Percentiles rank a stretch among this genome's conserved stretches.
Conservation (phyloP, 2,113 vertebrate species). For the Zosterops hypoxanthus region DNA sequence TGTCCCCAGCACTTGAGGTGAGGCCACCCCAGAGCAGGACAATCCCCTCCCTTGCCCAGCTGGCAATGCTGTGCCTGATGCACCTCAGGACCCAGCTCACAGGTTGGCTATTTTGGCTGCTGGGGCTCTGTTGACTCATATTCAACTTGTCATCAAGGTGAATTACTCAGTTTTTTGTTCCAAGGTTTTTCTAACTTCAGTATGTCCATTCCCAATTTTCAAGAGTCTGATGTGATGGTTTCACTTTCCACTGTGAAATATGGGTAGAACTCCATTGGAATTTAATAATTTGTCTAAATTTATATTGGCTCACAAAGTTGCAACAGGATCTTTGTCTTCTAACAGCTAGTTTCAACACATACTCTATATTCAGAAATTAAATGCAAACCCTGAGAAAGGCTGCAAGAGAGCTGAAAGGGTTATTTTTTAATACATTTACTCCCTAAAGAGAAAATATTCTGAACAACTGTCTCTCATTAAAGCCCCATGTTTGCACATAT, state of each 20-base stretch:
- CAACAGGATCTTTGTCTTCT: not conserved
- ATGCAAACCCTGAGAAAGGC: not conserved
- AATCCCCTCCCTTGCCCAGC: rapidly evolving
- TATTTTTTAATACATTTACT: not conserved
- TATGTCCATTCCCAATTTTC: not conserved
- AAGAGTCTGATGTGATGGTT: not conserved
- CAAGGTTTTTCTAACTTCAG: not conserved
- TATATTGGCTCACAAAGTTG: not conserved
- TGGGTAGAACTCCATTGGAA: not conserved
- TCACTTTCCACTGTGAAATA: not conserved
- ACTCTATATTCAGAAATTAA: not conserved
- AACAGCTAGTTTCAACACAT: not conserved
- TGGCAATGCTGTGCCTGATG: rapidly evolving
- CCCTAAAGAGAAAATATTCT: not conserved
- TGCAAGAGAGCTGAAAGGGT: not conserved
- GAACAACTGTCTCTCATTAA: not conserved
- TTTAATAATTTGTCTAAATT: not conserved
- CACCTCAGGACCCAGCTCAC: not conserved
- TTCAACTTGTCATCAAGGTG: not conserved
- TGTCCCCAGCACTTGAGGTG: rapidly evolving
- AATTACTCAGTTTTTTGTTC: not conserved
- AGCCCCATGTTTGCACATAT: not conserved
- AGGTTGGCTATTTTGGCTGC: rapidly evolving
- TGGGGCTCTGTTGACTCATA: not conserved
- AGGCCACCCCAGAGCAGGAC: rapidly evolving